Conservation (phyloP, 2,888 invertebrate species). For the Scotopteryx bipunctaria region DNA sequence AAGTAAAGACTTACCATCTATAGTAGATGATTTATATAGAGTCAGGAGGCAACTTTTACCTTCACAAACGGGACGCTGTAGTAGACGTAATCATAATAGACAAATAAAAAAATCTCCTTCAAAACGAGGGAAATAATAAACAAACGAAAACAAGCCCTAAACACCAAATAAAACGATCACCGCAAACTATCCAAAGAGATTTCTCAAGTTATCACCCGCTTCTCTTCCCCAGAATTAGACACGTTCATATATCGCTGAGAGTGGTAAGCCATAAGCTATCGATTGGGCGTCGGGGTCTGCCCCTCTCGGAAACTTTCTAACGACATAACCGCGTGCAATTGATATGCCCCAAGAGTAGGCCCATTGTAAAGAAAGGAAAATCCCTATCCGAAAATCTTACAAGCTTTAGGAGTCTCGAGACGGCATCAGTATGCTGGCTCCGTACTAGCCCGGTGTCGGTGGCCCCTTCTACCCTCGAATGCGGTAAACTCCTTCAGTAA, state of each 20-base stretch:
- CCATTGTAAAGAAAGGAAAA: constrained; percentile 84
- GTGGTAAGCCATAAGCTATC: constrained; percentile 70
- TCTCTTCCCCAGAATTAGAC: constrained; percentile 36
- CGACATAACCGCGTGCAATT: constrained; percentile 84
- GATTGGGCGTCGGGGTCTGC: constrained; percentile 65
- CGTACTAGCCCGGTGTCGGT: constrained; percentile 70
- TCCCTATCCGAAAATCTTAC: constrained; percentile 81
- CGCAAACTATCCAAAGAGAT: constrained; percentile 26
- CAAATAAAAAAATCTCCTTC: too few species aligned
- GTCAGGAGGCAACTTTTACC: too few species aligned
- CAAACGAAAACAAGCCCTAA: not conserved
- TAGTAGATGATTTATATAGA: too few species aligned
- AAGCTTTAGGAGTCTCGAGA: constrained; percentile 71
- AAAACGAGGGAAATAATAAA: not conserved
- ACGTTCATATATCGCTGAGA: constrained; percentile 42
- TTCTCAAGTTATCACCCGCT: constrained; percentile 26
- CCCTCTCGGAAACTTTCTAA: constrained; percentile 78
- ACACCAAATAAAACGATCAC: constrained; percentile 17
- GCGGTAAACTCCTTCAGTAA: constrained; percentile 81
- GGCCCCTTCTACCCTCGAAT: constrained; percentile 53
- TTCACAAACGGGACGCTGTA: too few species aligned
- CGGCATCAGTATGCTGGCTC: constrained; percentile 75
- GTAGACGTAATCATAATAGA: too few species aligned
- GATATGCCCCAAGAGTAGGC: constrained; percentile 83
- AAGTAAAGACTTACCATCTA: not conserved